Conservation (phyloP, 2,113 vertebrate species). For the Pelusios castaneus region DNA sequence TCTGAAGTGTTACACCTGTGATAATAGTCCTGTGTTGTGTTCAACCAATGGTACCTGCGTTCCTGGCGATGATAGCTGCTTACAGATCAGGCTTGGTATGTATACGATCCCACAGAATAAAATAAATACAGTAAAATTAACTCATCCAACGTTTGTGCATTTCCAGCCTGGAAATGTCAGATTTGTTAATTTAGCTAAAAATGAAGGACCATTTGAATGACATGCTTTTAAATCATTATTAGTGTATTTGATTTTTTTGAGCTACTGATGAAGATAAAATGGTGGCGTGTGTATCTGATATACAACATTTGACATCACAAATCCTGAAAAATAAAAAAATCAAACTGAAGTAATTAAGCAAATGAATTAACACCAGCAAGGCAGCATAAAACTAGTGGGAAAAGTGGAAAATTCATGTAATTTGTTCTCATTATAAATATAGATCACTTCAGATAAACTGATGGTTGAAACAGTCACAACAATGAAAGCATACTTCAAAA, state of each 20-base stretch:
- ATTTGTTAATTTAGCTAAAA: not conserved
- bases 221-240: not conserved
- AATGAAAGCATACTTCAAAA: not conserved
- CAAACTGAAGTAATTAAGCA: not conserved
- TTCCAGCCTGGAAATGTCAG: not conserved
- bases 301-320: not conserved
- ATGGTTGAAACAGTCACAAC: not conserved
- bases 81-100: slow-evolving; percentile 68
- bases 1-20: slow-evolving; percentile 69
- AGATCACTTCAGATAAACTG: not conserved
- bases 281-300: not conserved
- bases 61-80: slow-evolving; percentile 47
- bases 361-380: not conserved
- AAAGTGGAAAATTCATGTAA: not conserved
- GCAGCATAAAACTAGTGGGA: not conserved
- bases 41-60: slow-evolving; percentile 64
- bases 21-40: slow-evolving; percentile 67
- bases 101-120: not conserved
- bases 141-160: not conserved
- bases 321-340: not conserved
- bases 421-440: not conserved
- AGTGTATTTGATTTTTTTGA: not conserved
- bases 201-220: not conserved
- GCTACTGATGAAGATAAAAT: not conserved
- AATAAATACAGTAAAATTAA: not conserved